phyloP scores from a whole-genome alignment of 2,888 invertebrate genomes.

The Cepaea hortensis region DNA sequence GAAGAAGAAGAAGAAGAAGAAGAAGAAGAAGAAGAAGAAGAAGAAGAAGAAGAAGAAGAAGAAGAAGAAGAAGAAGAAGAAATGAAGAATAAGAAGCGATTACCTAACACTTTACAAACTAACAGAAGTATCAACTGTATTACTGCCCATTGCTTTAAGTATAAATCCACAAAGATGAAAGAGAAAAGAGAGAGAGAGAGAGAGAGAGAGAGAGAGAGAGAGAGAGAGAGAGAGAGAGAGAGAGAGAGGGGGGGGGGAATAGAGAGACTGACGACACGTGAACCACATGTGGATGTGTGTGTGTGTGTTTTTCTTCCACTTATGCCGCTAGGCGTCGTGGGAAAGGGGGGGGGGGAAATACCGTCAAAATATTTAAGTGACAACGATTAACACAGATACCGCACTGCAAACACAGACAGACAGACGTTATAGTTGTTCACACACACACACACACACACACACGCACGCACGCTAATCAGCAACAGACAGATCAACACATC shows the following conservation, averaged over 20 bases:
- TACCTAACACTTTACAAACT: not conserved
- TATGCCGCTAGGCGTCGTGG: too few relatives aligned
- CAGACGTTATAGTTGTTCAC: too few relatives aligned
- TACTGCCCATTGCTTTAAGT: too few relatives aligned
- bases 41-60: not conserved
- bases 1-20: constrained; percentile 1
- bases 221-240: constrained; percentile 33
- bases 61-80: constrained; percentile 38
- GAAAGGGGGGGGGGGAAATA: not conserved
- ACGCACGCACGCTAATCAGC: not conserved
- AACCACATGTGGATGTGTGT: not conserved
- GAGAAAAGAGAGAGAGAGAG: too few relatives aligned
- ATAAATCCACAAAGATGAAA: too few relatives aligned
- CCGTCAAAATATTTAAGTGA: too few relatives aligned
- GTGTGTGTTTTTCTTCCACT: too few relatives aligned
- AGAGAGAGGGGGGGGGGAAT: not conserved
- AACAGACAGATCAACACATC: not conserved
- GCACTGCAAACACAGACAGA: too few relatives aligned
- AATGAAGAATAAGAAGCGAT: constrained; percentile 26
- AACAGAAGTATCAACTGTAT: too few relatives aligned
- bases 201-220: constrained; percentile 1
- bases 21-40: constrained; percentile 27
- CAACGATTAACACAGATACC: too few relatives aligned
- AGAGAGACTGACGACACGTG: not conserved
- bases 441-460: too few relatives aligned